These are phyloP conservation scores for Oreochromis mossambicus DNA, from an alignment of 2,797 vertebrate genomes.

Conservation along the genomic window DNA sequence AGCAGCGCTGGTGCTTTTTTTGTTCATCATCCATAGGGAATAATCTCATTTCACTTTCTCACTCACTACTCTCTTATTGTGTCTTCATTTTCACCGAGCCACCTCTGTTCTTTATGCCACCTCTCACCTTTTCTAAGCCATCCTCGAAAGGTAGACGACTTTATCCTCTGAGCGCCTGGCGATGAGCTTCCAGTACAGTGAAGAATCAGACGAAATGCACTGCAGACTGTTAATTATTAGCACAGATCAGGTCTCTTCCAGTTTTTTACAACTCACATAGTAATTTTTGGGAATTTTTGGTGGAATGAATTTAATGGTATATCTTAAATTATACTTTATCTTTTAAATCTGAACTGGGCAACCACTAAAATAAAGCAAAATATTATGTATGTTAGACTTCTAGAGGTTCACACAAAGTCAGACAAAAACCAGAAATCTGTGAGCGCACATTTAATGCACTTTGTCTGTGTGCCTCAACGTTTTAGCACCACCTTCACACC, in stretches of 20 bases:
- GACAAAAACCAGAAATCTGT: not conserved
- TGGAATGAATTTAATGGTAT: not conserved
- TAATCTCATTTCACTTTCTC: constrained; percentile 9
- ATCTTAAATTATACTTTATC: not conserved
- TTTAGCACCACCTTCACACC: constrained; percentile 62
- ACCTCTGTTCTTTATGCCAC: not conserved
- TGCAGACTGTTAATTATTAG: not conserved
- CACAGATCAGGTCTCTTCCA: not conserved
- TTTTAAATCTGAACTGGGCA: not conserved
- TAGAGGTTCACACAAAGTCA: not conserved
- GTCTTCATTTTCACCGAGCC: constrained; percentile 20
- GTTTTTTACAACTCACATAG: not conserved
- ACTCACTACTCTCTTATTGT: not conserved
- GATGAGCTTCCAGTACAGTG: not conserved
- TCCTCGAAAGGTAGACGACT: not conserved
- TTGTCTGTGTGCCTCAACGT: constrained; percentile 2
- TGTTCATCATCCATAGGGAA: not conserved
- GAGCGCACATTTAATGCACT: not conserved
- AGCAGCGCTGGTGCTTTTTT: not conserved
- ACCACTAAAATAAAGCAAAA: not conserved
- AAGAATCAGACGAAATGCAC: not conserved
- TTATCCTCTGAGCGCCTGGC: not conserved
- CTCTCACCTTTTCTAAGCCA: not conserved
- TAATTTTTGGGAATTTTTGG: not conserved
- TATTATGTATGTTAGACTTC: not conserved